Percentiles rank a stretch among this genome's conserved stretches.
Evolutionary conservation across 2,888 invertebrate species (phyloP).

Genomic region (Achlya flavicornis): DNA sequence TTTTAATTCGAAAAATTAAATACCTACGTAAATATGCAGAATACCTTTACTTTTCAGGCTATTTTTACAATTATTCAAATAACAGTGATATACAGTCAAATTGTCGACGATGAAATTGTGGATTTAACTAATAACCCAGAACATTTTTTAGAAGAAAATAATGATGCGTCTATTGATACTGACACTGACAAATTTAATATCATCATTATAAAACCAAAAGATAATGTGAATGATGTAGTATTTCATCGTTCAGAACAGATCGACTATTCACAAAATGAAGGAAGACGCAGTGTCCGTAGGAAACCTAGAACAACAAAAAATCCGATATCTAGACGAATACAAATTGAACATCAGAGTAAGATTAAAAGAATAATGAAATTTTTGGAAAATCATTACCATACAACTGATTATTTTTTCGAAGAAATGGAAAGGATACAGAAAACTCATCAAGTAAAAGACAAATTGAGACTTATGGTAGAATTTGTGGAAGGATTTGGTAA

Average conservation of each 20-base stretch:
- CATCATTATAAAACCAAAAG: not conserved
- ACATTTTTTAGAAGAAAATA: not conserved
- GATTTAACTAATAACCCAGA: not conserved
- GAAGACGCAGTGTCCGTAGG: not conserved
- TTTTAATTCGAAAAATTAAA: no score
- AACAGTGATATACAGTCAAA: not conserved
- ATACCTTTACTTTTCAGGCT: not conserved
- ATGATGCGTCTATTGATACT: not conserved
- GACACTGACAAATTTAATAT: not conserved
- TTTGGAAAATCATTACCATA: slow-evolving; percentile 29
- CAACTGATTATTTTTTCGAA: slow-evolving; percentile 46
- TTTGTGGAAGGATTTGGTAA: slow-evolving; percentile 35
- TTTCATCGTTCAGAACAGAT: not conserved
- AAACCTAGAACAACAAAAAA: not conserved
- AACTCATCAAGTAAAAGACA: slow-evolving; percentile 36
- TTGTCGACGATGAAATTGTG: not conserved
- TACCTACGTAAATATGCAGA: no score
- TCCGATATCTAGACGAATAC: slow-evolving; percentile 21
- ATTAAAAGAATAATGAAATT: slow-evolving; percentile 37
- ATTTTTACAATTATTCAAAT: not conserved
- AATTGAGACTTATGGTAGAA: slow-evolving; percentile 45
- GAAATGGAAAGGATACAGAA: slow-evolving; percentile 49
- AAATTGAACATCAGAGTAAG: slow-evolving; percentile 25
- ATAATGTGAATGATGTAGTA: not conserved
- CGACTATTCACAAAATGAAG: not conserved